Base-by-base conservation (phyloP, 2,888 invertebrate species). In the Noctua pronuba region DNA sequence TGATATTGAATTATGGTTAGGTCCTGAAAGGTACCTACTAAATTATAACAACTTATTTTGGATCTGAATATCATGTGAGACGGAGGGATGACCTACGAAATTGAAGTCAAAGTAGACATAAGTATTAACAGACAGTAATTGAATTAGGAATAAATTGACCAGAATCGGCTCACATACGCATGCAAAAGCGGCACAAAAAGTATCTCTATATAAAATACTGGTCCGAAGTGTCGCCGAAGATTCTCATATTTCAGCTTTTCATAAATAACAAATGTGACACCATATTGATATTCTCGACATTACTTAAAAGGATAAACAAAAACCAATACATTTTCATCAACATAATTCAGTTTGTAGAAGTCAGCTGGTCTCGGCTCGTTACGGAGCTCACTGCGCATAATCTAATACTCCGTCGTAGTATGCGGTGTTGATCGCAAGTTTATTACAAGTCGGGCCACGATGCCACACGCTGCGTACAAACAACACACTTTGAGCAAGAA, bases 241-340 rank as follows among this genome's bases (percentile, higher is more conserved):
- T 41, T 60, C 31, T 41, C 16, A 60, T 77, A 69, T 69, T 69
- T 60, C 8, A 69, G 8, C 41, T 6, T 31, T 52, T 35, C n/a
- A 84, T 82, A 73, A 77, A 74, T 62, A 72, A 70, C 24, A 69
- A 66, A 81, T 70, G 24, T 35, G 68, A 44, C 28, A 67, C 65
- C 62, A 74, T 77, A 75, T 81, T 87, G 70, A 80, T 78, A 62
- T 71, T 79, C 77, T 73, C 68, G 73, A 77, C 80, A 74, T 88
- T 85, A 88, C 88, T 87, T 86, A 85, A 85, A 85, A 85, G 85
- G 86, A 85, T 88, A 87, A 89, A 87, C 82, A 82, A 84, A 85
- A 84, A 79, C 89, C 89, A 88, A 91, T 92, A 91, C 88, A 92
- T 91, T 91, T 90, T 91, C 90, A 91, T 92, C 88, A 92, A 85